Percentiles rank a stretch among this genome's conserved stretches.
phyloP scores from a whole-genome alignment of 2,797 vertebrate genomes.

The Anomalospiza imberbis region DNA sequence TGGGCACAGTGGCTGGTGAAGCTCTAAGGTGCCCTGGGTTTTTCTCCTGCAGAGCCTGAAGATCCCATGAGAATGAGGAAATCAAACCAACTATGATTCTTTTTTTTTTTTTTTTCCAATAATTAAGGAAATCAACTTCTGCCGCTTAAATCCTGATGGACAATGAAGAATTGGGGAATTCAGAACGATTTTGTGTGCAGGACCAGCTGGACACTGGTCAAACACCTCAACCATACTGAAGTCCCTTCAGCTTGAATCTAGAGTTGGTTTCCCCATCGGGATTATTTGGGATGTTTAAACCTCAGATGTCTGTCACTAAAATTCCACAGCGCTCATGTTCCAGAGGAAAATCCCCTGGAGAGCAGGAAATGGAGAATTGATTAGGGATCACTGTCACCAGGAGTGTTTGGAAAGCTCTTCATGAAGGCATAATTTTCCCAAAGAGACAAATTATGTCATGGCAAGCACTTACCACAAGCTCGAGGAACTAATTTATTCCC shows the following conservation, averaged over 20 bases:
- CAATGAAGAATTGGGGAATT: not conserved
- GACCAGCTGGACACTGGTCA: not conserved
- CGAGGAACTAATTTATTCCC: not conserved
- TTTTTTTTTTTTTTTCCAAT: not conserved
- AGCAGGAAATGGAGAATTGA: not conserved
- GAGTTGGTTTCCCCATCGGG: not conserved
- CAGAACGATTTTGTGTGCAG: not conserved
- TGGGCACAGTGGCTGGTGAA: not conserved
- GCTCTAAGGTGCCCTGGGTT: not conserved
- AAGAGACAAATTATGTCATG: not conserved
- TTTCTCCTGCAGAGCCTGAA: not conserved
- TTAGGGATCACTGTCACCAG: not conserved
- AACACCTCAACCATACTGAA: not conserved
- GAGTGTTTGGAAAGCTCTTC: not conserved
- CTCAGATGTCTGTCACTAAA: not conserved
- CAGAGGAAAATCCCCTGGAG: not conserved
- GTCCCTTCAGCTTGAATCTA: not conserved
- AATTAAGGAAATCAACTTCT: not conserved
- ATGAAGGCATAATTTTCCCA: not conserved
- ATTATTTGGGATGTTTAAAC: not conserved
- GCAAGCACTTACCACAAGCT: not conserved
- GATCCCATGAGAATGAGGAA: not conserved
- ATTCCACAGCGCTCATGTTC: fast-evolving
- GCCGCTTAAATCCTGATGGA: not conserved
- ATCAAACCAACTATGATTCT: not conserved